Base-by-base conservation (phyloP, 2,888 invertebrate species). In the Euphydryas editha region DNA sequence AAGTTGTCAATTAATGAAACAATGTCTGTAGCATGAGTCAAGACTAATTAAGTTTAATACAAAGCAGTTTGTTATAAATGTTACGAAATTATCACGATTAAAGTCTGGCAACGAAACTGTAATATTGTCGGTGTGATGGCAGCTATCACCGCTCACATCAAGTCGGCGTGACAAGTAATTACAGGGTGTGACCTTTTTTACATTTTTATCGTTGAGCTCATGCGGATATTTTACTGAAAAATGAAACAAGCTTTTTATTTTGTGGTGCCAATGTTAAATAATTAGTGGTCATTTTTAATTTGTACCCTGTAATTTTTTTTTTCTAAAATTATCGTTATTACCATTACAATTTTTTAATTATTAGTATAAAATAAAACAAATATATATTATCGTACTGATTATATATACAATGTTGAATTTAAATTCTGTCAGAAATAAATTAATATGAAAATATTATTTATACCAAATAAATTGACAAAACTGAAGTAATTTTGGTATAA, bases 161-260 rank as follows among this genome's bases (percentile, higher is more conserved):
- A 18, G 15, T 24, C 24, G 49, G 47, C 37, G 46, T 67, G 69
- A 67, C 69, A 69, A 64, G 61, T 64, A 67, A 69, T 69, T 67
- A 67, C 61, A 24, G 18, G 49, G 49, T 42, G 49, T 36, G 61
- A 39, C 57, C 68, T 68, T 58, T 64, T 67, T 56, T 64, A 64
- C 49, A 67, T 67, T 62, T 69, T 67, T 54, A 54, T 18, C 49
- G 46, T 39, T 46, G 44, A 24, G 21, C 21, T 1, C 7, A 24
- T n/a, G 24, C 6, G 24, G 24, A 51, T 21, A 51, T 24, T 51
- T 51, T 21, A 15, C 7, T 11, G n/a, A 7, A n/a, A 24, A 24
- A 51, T 24, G 13, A 10, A 10, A 20, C 20, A 13, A 20, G 20
- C 11, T 21, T 44, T 44, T 44, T 44, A n/a, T 44, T 44, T 44